phyloP scores from a whole-genome alignment of 1,140 invertebrate genomes.

The Cephus cinctus region DNA sequence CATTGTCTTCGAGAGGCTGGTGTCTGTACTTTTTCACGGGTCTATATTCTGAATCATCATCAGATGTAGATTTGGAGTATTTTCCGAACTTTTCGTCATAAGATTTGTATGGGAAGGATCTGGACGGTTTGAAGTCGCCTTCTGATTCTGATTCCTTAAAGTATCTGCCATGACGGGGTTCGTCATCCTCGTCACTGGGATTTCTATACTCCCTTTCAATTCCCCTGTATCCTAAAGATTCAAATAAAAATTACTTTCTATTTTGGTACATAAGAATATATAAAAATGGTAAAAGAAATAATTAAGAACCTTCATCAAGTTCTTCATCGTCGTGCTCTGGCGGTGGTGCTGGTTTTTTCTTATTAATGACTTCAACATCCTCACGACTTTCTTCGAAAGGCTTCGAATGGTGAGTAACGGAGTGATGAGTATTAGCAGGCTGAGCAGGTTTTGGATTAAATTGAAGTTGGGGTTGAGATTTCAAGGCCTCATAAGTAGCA shows the following conservation, averaged over 20 bases:
- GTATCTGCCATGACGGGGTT: constrained; percentile 15
- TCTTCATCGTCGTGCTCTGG: constrained; percentile 26
- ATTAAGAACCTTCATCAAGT: constrained; percentile 15
- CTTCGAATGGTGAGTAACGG: constrained; percentile 11
- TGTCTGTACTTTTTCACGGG: constrained; percentile 9
- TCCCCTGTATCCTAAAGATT: constrained; percentile 11
- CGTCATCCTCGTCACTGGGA: constrained; percentile 24
- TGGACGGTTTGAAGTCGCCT: constrained; percentile 32
- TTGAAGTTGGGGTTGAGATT: constrained; percentile 42
- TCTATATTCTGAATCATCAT: constrained; percentile 3
- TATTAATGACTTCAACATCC: constrained; percentile 45
- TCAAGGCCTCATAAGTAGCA: constrained; percentile 33
- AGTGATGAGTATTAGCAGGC: constrained; percentile 4
- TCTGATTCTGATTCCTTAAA: constrained; percentile 20
- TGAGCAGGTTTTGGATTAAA: constrained; percentile 20
- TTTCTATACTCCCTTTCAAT: constrained; percentile 19
- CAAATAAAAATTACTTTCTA: constrained; percentile 10
- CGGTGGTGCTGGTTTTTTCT: constrained; percentile 35
- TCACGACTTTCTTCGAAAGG: constrained; percentile 33
- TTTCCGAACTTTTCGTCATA: constrained; percentile 42
- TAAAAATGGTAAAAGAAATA: not conserved
- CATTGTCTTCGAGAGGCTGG: constrained; percentile 16
- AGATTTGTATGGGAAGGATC: constrained; percentile 30
- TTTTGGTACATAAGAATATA: constrained; percentile 1
- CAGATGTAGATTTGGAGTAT: constrained; percentile 7